A percentile compares a stretch with the other conserved stretches of the same genome.
phyloP scores from a whole-genome alignment of 1,140 invertebrate species.

The Laupala kohalensis region DNA sequence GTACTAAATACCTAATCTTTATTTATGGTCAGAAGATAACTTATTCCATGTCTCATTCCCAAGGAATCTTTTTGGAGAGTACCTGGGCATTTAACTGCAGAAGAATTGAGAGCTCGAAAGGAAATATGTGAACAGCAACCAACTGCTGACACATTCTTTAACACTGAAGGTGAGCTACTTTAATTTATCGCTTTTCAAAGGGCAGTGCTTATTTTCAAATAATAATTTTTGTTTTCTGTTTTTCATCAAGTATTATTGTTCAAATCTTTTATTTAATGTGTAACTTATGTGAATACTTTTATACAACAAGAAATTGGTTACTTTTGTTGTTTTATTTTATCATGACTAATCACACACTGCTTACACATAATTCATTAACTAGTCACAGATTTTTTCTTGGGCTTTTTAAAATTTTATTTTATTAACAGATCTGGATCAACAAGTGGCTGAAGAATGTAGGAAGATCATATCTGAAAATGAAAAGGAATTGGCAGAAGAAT shows the following conservation, averaged over 20 bases:
- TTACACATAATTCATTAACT: not conserved
- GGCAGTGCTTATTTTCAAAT: too few relatives aligned
- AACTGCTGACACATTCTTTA: not conserved
- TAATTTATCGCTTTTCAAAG: not conserved
- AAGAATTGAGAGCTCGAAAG: not conserved
- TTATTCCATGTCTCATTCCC: too few relatives aligned
- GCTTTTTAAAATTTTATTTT: not conserved
- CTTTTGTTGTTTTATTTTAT: not conserved
- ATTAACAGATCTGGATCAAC: not conserved
- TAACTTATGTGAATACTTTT: too few relatives aligned
- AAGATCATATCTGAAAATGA: not conserved
- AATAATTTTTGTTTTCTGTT: too few relatives aligned
- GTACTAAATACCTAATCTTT: too few relatives aligned
- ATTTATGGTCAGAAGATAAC: too few relatives aligned
- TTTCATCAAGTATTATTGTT: not conserved
- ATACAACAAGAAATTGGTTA: not conserved
- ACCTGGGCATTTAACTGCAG: not conserved
- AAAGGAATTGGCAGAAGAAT: not conserved
- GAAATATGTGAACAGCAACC: not conserved
- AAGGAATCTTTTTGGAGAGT: not conserved
- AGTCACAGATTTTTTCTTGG: not conserved
- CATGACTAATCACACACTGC: not conserved
- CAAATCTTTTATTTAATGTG: too few relatives aligned
- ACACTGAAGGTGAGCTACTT: not conserved
- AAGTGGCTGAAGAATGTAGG: not conserved